phyloP scores from a whole-genome alignment of 2,113 vertebrate species.

The Burhinus oedicnemus region DNA sequence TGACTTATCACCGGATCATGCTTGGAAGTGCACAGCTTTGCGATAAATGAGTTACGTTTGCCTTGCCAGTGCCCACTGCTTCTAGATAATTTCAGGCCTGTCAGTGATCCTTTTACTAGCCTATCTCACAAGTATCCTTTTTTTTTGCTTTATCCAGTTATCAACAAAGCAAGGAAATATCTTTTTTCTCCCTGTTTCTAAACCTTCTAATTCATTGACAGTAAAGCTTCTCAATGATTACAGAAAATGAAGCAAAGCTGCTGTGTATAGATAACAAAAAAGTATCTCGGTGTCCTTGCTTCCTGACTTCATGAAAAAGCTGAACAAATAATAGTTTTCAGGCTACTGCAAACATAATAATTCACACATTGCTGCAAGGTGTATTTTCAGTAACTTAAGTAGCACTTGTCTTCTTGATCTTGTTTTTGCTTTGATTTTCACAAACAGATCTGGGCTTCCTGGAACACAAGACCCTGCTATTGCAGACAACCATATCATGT shows the following conservation, averaged over 20 bases:
- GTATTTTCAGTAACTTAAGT: not conserved
- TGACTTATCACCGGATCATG: not conserved
- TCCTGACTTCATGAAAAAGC: not conserved
- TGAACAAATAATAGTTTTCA: constrained; percentile 13
- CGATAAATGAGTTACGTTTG: not conserved
- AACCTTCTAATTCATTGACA: not conserved
- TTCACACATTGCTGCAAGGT: not conserved
- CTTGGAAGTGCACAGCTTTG: not conserved
- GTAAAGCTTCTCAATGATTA: not conserved
- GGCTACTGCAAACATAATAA: not conserved
- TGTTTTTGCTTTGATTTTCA: constrained; percentile 1
- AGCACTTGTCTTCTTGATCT: not conserved
- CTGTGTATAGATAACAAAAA: not conserved
- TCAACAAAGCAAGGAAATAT: not conserved
- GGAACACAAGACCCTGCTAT: not conserved
- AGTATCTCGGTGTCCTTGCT: not conserved
- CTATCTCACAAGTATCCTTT: not conserved
- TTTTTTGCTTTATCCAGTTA: not conserved
- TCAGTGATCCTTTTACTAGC: not conserved
- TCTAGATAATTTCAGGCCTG: not conserved
- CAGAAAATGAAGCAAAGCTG: constrained; percentile 5
- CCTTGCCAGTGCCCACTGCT: not conserved
- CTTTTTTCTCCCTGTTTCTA: not conserved
- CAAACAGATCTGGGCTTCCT: not conserved
- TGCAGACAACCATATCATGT: not conserved